Evolutionary conservation across 2,797 vertebrate species (phyloP).

Genomic region (Sebastes vulpes): DNA sequence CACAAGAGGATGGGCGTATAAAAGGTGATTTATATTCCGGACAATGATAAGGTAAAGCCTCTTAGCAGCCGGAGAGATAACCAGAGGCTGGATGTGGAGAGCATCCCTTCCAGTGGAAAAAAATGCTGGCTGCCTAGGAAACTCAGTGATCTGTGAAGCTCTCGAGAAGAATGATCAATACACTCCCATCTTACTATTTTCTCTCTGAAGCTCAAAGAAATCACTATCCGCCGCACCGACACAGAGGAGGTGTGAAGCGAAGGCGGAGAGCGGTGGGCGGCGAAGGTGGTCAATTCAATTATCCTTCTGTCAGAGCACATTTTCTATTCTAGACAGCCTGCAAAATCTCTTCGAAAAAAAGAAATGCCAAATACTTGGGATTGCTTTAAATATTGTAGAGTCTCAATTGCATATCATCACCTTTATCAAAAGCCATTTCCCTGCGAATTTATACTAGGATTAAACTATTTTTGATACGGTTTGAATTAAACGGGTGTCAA

Average conservation of each 20-base stretch:
- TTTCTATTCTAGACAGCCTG: slow-evolving; percentile 52
- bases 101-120: slow-evolving; percentile 37
- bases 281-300: slow-evolving; percentile 78
- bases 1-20: slow-evolving; percentile 26
- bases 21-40: slow-evolving; percentile 73
- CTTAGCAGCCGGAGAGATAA: slow-evolving; percentile 60
- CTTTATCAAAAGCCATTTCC: neutral
- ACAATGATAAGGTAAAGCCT: slow-evolving; percentile 72
- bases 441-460: neutral
- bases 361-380: neutral
- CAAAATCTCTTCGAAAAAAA: slow-evolving; percentile 21
- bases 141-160: slow-evolving; percentile 71
- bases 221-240: slow-evolving; percentile 59
- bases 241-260: slow-evolving; percentile 62
- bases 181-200: slow-evolving; percentile 77
- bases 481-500: neutral
- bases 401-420: neutral
- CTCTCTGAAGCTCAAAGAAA: slow-evolving; percentile 73
- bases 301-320: slow-evolving; percentile 66
- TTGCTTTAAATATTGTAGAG: slow-evolving; percentile 10
- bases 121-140: slow-evolving; percentile 61
- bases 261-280: slow-evolving; percentile 57
- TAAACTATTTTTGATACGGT: neutral
- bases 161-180: slow-evolving; percentile 77
- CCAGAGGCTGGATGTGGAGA: slow-evolving; percentile 55